A percentile compares a stretch with the other conserved stretches of the same genome.
phyloP scores from a whole-genome alignment of 2,797 vertebrate species.

The Syndactyla subalaris region DNA sequence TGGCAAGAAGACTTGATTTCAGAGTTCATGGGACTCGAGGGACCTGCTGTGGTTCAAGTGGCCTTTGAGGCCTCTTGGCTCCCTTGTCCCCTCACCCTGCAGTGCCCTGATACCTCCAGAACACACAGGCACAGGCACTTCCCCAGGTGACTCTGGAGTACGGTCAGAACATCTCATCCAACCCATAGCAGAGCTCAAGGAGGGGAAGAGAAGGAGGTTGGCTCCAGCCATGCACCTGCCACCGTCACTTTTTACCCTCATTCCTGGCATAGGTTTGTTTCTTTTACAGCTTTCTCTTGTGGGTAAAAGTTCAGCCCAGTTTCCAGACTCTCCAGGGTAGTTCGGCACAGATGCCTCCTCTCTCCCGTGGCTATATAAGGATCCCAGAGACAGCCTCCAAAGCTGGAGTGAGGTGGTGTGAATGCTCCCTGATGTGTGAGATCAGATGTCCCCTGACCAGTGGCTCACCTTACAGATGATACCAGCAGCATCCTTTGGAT shows the following conservation, averaged over 20 bases:
- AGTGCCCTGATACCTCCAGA: neutral
- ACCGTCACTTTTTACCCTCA: neutral
- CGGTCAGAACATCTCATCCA: neutral
- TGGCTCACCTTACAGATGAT: neutral
- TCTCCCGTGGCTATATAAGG: constrained; percentile 18
- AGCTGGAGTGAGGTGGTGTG: neutral
- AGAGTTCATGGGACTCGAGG: neutral
- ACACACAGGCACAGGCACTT: neutral
- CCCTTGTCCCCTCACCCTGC: neutral
- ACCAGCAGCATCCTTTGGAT: constrained; percentile 6
- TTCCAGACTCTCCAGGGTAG: neutral
- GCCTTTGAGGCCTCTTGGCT: neutral
- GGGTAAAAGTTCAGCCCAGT: constrained; percentile 5
- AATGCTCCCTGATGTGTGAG: neutral
- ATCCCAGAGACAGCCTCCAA: neutral
- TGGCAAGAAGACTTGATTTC: neutral
- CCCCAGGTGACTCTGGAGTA: neutral
- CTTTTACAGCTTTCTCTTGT: neutral
- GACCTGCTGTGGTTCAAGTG: neutral
- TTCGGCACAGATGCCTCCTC: neutral
- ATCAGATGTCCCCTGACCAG: constrained; percentile 24
- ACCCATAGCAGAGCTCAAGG: neutral
- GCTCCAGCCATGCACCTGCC: neutral
- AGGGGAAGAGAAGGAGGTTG: neutral
- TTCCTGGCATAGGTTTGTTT: neutral